These are phyloP conservation scores for Strigamia maritima DNA, from an alignment of 2,888 invertebrate species.

Conservation along the genomic window DNA sequence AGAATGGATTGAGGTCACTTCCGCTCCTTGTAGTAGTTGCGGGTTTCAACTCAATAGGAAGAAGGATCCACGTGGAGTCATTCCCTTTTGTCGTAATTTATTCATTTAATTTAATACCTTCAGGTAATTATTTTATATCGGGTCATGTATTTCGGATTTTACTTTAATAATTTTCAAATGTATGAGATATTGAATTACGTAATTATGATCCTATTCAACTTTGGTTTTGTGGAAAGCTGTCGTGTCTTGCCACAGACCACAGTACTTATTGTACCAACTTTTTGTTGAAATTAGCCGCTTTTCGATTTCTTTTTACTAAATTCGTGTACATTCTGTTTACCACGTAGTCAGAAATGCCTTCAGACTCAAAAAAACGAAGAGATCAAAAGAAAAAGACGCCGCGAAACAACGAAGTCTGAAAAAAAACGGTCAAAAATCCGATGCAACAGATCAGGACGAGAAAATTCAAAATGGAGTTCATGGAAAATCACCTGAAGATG, in stretches of 20 bases:
- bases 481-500: constrained; percentile 44
- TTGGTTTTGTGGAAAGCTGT: too few relatives aligned
- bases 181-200: not conserved
- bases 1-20: not conserved
- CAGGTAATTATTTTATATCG: not conserved
- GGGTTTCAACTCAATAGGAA: not conserved
- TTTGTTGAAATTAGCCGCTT: too few relatives aligned
- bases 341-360: constrained; percentile 71
- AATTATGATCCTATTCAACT: not conserved
- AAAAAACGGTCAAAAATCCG: constrained; percentile 9
- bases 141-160: too few relatives aligned
- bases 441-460: constrained; percentile 45
- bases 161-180: not conserved
- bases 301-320: too few relatives aligned
- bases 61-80: constrained; percentile 8
- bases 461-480: constrained; percentile 55
- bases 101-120: not conserved
- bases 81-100: not conserved
- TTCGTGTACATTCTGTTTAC: not conserved
- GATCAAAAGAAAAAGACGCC: constrained; percentile 96
- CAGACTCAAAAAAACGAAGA: constrained; percentile 96
- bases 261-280: not conserved
- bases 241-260: not conserved
- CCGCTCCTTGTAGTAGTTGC: not conserved
- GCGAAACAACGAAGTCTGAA: constrained; percentile 63